phyloP scores from a whole-genome alignment of 1,140 invertebrate genomes.

The Anastrepha ludens region DNA sequence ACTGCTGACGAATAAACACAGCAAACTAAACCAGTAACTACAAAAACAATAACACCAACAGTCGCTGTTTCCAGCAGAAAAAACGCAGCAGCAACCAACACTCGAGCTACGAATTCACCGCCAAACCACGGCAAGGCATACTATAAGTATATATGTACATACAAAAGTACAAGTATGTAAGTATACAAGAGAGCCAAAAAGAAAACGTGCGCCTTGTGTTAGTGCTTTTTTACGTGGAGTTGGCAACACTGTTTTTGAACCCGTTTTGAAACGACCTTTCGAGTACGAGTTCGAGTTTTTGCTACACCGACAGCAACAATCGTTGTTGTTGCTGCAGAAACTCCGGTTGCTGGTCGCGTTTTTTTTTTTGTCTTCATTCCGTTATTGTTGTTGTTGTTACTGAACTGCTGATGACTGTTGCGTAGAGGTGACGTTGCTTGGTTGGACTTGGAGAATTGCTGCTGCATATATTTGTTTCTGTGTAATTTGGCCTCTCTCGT shows the following conservation, averaged over 20 bases:
- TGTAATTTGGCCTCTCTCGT: neutral
- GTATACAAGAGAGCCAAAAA: neutral
- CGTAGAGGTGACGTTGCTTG: constrained; percentile 17
- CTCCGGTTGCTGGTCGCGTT: constrained; percentile 50
- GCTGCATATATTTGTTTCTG: neutral
- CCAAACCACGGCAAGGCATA: neutral
- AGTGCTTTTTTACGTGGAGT: constrained; percentile 28
- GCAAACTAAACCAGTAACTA: constrained; percentile 38
- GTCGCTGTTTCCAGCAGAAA: neutral
- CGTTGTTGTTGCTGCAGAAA: constrained; percentile 53
- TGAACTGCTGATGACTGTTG: constrained; percentile 27
- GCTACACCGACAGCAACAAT: constrained; percentile 19
- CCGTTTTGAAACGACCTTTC: constrained; percentile 74
- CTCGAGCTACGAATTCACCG: neutral
- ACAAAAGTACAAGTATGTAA: no score
- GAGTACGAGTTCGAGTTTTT: constrained; percentile 71
- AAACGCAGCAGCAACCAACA: neutral
- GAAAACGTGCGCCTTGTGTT: constrained; percentile 32
- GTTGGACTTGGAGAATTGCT: neutral
- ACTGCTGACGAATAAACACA: constrained; percentile 18
- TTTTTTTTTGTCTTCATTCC: constrained; percentile 1
- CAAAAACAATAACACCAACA: constrained; percentile 39
- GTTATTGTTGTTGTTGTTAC: neutral
- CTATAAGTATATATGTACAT: neutral
- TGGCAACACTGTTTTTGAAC: constrained; percentile 68